Conservation (phyloP, 2,113 vertebrate genomes). For the Amphiprion percula region DNA sequence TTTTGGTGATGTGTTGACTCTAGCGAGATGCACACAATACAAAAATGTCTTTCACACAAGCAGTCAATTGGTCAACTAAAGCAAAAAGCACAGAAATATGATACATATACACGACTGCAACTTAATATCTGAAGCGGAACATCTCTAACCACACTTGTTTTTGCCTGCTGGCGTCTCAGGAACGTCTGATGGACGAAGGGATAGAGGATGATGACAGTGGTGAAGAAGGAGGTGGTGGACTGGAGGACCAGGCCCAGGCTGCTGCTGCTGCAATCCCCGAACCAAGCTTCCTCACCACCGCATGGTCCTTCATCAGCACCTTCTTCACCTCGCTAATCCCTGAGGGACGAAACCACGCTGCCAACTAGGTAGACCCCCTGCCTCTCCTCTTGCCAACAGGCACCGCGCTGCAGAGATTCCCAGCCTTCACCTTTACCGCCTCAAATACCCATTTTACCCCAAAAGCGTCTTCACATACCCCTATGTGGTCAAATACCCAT, state of each 20-base stretch:
- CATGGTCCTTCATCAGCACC: conserved; percentile 96
- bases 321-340: conserved; percentile 98
- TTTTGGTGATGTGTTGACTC: too few relatives aligned
- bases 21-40: too few relatives aligned
- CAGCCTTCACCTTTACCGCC: conserved; percentile 4
- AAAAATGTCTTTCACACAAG: too few relatives aligned
- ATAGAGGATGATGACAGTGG: conserved; percentile 87
- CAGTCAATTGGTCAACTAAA: background rate
- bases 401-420: conserved; percentile 16
- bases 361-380: conserved; percentile 84
- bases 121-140: background rate
- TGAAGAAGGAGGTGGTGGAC: conserved; percentile 85
- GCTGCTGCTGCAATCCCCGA: conserved; percentile 74
- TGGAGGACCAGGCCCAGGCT: conserved; percentile 77
- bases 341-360: conserved; percentile 91
- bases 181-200: conserved; percentile 97
- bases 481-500: background rate
- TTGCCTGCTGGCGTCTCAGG: conserved; percentile 81
- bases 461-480: background rate
- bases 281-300: conserved; percentile 89
- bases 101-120: too few relatives aligned
- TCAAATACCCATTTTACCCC: background rate
- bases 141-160: background rate
- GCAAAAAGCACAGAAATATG: background rate
- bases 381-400: conserved; percentile 30